phyloP scores from a whole-genome alignment of 2,113 vertebrate species.

The Anguilla rostrata region DNA sequence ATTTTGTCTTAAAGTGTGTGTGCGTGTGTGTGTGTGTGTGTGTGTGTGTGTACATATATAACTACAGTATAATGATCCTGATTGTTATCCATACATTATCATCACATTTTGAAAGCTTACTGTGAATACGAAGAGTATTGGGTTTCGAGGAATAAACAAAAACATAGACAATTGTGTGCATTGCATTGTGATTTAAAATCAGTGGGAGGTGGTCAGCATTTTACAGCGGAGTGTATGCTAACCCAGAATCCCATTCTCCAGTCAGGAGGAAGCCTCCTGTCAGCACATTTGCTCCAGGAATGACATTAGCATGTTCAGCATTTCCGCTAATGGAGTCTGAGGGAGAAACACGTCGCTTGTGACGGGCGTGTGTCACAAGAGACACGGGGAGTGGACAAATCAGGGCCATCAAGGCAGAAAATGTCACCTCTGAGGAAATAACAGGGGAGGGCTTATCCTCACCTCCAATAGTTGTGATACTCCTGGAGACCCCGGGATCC shows the following conservation, averaged over 20 bases:
- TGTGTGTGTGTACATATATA: too few species aligned
- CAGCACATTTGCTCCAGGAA: slow-evolving; percentile 53
- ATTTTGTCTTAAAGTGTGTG: too few species aligned
- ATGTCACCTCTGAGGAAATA: slow-evolving; percentile 42
- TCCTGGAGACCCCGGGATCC: not conserved
- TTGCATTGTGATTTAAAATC: slow-evolving; percentile 25
- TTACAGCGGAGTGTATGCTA: slow-evolving; percentile 44
- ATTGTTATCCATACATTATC: not conserved
- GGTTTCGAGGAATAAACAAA: too few species aligned
- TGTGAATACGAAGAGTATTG: too few species aligned
- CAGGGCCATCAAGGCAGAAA: not conserved
- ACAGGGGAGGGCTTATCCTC: slow-evolving; percentile 22
- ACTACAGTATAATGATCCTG: not conserved
- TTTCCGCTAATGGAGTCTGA: slow-evolving; percentile 50
- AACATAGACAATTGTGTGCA: not conserved
- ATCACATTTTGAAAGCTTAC: too few species aligned
- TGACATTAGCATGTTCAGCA: slow-evolving; percentile 57
- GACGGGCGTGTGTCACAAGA: not conserved
- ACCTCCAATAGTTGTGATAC: not conserved
- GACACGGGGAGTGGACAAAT: not conserved
- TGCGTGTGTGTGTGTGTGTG: too few species aligned
- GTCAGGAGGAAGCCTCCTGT: slow-evolving; percentile 39
- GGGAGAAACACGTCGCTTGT: too few species aligned
- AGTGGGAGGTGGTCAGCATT: not conserved
- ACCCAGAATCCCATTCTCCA: slow-evolving; percentile 51